These are phyloP conservation scores for Macrocentrus cingulum DNA, from an alignment of 1,140 invertebrate species.

Conservation along the genomic window DNA sequence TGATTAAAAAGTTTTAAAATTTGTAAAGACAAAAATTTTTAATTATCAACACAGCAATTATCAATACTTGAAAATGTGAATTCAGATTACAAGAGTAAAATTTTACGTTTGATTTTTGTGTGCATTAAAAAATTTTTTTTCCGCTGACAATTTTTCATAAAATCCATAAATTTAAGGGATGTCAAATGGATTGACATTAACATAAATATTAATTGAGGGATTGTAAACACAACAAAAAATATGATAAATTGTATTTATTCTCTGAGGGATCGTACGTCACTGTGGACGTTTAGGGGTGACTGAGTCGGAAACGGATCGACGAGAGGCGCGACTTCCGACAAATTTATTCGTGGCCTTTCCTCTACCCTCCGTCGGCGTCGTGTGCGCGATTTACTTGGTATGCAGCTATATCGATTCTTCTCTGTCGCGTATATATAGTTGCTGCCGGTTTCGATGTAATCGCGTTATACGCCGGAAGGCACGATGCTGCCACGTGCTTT, in stretches of 20 bases:
- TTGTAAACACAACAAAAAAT: too few relatives aligned
- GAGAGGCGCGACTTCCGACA: constrained; percentile 41
- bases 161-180: too few relatives aligned
- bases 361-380: constrained; percentile 11
- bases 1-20: too few relatives aligned
- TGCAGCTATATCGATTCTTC: neutral
- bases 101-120: too few relatives aligned
- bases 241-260: constrained; percentile 8
- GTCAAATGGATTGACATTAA: too few relatives aligned
- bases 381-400: neutral
- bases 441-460: constrained; percentile 38
- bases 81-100: too few relatives aligned
- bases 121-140: too few relatives aligned
- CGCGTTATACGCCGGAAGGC: constrained; percentile 42
- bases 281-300: constrained; percentile 14
- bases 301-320: constrained; percentile 30
- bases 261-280: constrained; percentile 2
- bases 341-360: constrained; percentile 41
- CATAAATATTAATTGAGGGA: too few relatives aligned
- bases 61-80: too few relatives aligned
- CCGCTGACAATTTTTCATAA: too few relatives aligned
- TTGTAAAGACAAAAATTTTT: too few relatives aligned
- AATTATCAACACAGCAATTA: too few relatives aligned
- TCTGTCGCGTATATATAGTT: constrained; percentile 23
- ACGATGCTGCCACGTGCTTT: constrained; percentile 35